Base-by-base conservation (phyloP, 2,888 invertebrate species). In the Drosophila peninsularis region DNA sequence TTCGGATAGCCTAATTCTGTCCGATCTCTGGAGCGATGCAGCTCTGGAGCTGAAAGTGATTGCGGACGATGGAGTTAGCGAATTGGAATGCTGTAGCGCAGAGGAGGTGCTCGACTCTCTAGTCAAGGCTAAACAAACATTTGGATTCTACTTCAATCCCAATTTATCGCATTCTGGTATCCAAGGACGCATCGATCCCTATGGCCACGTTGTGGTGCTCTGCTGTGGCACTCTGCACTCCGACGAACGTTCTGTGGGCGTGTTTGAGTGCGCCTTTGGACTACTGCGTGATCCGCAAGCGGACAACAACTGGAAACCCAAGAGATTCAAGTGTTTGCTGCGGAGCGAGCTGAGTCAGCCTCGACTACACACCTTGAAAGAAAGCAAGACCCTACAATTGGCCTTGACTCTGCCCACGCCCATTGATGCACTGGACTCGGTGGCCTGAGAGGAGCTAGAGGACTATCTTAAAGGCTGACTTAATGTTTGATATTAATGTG, bases 301-400 rank as follows among this genome's bases (percentile, higher is more conserved):
- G 32, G 92, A 93, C n/a, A 94, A 95, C 84, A 95, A 94, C 85
- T 96, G 95, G 94, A 95, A 95, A 91, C 94, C 95, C 24, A 95
- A 95, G 88, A 93, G 92, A n/a, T 93, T 93, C 10, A 92, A 94
- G 76, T 84, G 94, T 24, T 84, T 93, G 67, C 88, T 94, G 42
- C 91, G 91, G 50, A 93, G 93, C 76, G 82, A 85, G 37, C 10
- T 36, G 3, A 70, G 71, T 27, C 78, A 85, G 2, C 82, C 90
- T 0, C 52, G 67, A 17, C 34, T 78, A 19, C 91, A 88, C 2
- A 87, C 75, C 7, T 63, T 91, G 6, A 49, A 30, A 19, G 84
- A 75, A 2, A 90, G 92, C 56, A 83, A 90, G 27, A 88, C 89
- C 1, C 60, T 92, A 10, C 73, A 75, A 37, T 76, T 75, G 41